Evolutionary conservation across 2,888 invertebrate genomes (phyloP), one percentile per base, ranked within the genome.

Genomic region (Pristionchus entomophagus): DNA sequence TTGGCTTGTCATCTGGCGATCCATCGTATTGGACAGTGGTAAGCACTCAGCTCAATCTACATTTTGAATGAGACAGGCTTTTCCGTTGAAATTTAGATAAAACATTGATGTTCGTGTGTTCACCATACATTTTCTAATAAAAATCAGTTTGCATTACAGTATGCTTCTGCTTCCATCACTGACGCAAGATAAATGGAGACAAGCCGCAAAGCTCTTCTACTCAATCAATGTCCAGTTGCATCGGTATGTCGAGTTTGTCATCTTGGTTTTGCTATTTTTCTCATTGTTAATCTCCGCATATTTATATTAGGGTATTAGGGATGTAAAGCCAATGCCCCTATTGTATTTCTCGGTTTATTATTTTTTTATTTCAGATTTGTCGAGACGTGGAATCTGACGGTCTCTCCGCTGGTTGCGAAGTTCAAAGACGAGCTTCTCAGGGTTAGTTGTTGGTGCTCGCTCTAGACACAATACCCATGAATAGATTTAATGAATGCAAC

Each of bases 1-100:
- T 56, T 85, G 53, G 77, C 73, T 32, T 85, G 85, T 51, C 85
- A 85, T 77, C 85, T 85, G n/a, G 85, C 85, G 19, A 38, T 85
- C 17, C 53, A 85, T 38, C 35, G 77, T 8, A 85, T 77, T 19
- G 53, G 26, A 12, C 38, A 53, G 41, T 85, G 85, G 85, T 85
- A 22, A 65, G 65, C 3, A 56, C 56, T 56, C 2, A 8, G 12
- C 51, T n/a, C n/a, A n/a, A n/a, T n/a, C n/a, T n/a, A n/a, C n/a
- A 51, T 51, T 51, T 10, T 51, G 51, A n/a, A n/a, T n/a, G n/a
- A n/a, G n/a, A n/a, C n/a, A n/a, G n/a, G n/a, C n/a, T n/a, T n/a
- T n/a, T n/a, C n/a, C n/a, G n/a, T n/a, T n/a, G n/a, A n/a, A n/a
- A n/a, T n/a, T n/a, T n/a, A n/a, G n/a, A n/a, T n/a, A n/a, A n/a